Conservation (phyloP, 2,888 invertebrate species). For the Tetramorium bicarinatum region DNA sequence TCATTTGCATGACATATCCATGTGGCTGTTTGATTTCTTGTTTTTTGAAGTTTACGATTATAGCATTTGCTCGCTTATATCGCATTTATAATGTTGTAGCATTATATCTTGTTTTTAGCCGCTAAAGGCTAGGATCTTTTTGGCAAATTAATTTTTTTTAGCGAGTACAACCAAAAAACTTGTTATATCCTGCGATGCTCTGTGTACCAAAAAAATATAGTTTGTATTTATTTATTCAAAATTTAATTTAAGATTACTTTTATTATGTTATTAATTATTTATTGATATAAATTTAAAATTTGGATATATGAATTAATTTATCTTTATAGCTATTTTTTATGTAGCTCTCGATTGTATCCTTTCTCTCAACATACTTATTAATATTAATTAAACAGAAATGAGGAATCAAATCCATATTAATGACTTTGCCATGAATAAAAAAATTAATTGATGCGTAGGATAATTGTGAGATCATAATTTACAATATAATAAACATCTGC, state of each 20-base stretch:
- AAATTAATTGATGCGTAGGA: background rate
- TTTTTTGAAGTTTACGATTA: slow-evolving; percentile 2
- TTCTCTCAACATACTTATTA: background rate
- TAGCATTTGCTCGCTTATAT: background rate
- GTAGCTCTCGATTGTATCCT: background rate
- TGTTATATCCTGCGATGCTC: background rate
- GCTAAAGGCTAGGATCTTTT: background rate
- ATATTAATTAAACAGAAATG: background rate
- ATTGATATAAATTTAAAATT: background rate
- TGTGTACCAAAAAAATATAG: background rate
- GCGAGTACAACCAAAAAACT: background rate
- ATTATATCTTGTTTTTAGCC: background rate
- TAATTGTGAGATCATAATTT: background rate
- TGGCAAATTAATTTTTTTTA: background rate
- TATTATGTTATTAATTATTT: background rate
- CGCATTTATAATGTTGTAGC: background rate
- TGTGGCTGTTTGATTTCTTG: background rate
- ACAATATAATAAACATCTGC: background rate
- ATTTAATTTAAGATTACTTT: background rate
- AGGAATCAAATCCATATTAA: background rate
- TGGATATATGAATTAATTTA: background rate
- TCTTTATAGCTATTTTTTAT: background rate
- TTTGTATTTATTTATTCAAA: background rate
- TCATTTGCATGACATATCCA: background rate
- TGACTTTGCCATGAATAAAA: background rate